Percentiles rank a stretch among this genome's conserved stretches.
Evolutionary conservation across 2,113 vertebrate genomes (phyloP).

Genomic region (Malurus cyaneus): DNA sequence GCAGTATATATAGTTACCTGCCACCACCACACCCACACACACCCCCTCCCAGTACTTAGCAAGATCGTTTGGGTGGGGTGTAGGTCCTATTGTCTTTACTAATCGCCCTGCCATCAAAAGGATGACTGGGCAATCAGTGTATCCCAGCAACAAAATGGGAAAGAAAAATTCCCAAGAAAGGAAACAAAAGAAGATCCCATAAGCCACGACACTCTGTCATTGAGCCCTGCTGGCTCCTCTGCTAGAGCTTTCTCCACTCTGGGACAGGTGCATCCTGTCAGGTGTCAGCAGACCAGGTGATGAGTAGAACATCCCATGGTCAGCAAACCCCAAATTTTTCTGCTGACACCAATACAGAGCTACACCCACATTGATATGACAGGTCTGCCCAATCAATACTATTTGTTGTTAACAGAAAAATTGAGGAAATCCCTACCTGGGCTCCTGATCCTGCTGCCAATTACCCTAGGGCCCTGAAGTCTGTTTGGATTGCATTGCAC

Average conservation of each 20-base stretch:
- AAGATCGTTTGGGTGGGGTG: too few species aligned
- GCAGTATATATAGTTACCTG: too few species aligned
- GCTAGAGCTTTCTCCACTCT: not conserved
- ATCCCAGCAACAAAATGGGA: too few species aligned
- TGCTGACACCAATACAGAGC: not conserved
- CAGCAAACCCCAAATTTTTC: not conserved
- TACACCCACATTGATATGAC: not conserved
- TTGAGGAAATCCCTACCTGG: rapidly evolving
- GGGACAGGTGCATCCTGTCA: not conserved
- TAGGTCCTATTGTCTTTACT: too few species aligned
- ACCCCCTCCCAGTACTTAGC: too few species aligned
- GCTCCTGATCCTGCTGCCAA: not conserved
- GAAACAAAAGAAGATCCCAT: too few species aligned
- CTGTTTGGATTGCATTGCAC: not conserved
- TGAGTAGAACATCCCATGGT: not conserved
- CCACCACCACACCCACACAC: too few species aligned
- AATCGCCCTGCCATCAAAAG: too few species aligned
- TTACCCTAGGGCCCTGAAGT: too few species aligned
- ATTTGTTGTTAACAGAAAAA: not conserved
- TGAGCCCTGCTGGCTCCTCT: not conserved
- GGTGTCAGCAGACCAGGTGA: not conserved
- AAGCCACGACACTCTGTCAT: too few species aligned
- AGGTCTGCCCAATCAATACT: not conserved
- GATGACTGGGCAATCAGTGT: too few species aligned
- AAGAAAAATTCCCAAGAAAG: too few species aligned